Evolutionary conservation across 1,140 invertebrate genomes (phyloP).

Genomic region (Dreissena polymorpha): DNA sequence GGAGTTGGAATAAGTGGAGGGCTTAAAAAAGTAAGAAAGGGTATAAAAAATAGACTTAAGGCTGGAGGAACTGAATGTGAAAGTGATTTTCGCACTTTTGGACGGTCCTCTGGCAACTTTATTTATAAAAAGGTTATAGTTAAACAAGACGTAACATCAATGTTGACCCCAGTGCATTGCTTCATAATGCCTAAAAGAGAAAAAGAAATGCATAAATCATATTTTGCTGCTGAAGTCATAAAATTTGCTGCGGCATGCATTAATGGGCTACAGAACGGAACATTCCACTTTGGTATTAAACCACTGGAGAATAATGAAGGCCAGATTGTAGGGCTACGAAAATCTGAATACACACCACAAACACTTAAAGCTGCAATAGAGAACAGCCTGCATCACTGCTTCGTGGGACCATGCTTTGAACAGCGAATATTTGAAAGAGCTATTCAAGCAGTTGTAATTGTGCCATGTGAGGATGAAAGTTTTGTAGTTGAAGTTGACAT

Average conservation of each 20-base stretch:
- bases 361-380: not conserved
- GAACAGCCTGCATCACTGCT: constrained; percentile 6
- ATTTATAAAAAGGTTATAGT: too few species aligned
- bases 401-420: not conserved
- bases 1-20: too few species aligned
- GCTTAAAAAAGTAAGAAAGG: too few species aligned
- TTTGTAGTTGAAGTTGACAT: constrained; percentile 26
- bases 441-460: not conserved
- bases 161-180: too few species aligned
- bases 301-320: not conserved
- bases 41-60: too few species aligned
- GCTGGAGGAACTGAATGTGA: too few species aligned
- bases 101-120: too few species aligned
- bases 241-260: constrained; percentile 26
- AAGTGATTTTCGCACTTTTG: too few species aligned
- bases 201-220: too few species aligned
- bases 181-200: too few species aligned
- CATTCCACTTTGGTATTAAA: constrained; percentile 32
- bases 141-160: too few species aligned
- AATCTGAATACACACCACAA: not conserved
- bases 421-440: constrained; percentile 9
- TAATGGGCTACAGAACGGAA: constrained; percentile 28
- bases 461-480: not conserved
- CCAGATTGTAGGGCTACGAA: constrained; percentile 3
- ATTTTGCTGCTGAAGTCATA: constrained; percentile 6